Evolutionary conservation across 2,888 invertebrate species (phyloP).

Genomic region (Bruchidius siliquastri): DNA sequence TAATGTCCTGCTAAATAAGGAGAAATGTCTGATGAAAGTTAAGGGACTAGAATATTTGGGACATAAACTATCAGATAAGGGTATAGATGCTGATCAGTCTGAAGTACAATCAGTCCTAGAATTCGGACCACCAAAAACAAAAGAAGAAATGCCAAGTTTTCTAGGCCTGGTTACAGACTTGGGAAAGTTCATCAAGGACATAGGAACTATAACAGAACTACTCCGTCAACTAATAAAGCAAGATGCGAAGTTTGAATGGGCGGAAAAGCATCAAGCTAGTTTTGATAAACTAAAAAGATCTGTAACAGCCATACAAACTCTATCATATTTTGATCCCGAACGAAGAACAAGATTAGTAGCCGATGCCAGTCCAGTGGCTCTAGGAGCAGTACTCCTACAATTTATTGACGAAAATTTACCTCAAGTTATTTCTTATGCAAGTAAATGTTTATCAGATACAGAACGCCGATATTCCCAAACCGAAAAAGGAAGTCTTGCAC

Average conservation of each 20-base stretch:
- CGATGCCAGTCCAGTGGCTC: constrained; percentile 30
- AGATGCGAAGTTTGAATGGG: constrained; percentile 18
- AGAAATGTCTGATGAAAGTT: constrained; percentile 17
- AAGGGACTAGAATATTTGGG: constrained; percentile 13
- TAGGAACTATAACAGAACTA: constrained; percentile 14
- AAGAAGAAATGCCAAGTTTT: constrained; percentile 25
- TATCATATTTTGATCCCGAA: constrained; percentile 24
- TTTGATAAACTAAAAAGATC: constrained; percentile 18
- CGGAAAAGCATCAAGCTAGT: constrained; percentile 12
- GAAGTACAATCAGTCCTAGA: constrained; percentile 9
- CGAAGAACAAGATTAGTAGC: constrained; percentile 23
- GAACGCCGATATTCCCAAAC: constrained; percentile 36
- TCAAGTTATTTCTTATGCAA: constrained; percentile 27
- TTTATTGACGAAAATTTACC: constrained; percentile 20
- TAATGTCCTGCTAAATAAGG: constrained; percentile 17
- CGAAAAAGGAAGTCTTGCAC: constrained; percentile 38
- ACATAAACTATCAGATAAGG: constrained; percentile 35
- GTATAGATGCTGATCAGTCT: constrained; percentile 21
- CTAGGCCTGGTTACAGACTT: constrained; percentile 21
- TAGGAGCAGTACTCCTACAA: constrained; percentile 31
- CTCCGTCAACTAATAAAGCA: constrained; percentile 13
- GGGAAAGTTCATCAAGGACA: constrained; percentile 20
- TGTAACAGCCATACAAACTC: constrained; percentile 15
- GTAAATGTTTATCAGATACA: constrained; percentile 23
- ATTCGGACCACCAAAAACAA: constrained; percentile 23